Conservation (phyloP, 1,140 invertebrate genomes). For the Pteromalus puparum region DNA sequence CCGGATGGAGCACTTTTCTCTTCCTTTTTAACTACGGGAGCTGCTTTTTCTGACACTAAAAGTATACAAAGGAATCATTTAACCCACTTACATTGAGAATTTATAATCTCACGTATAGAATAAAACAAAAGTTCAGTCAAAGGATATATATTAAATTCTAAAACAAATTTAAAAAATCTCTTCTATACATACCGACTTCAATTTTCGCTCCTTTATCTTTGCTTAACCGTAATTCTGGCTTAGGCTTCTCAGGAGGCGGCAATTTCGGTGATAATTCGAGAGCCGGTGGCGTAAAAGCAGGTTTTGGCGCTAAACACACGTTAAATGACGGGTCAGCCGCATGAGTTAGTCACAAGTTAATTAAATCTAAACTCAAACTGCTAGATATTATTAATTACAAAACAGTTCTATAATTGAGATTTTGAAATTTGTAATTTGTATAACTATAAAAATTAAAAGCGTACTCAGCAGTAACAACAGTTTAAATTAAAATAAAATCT, state of each 20-base stretch:
- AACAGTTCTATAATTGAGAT: not conserved
- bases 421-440: not conserved
- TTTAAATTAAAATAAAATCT: not conserved
- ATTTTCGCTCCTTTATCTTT: conserved; percentile 66
- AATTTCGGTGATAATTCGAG: conserved; percentile 60
- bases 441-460: not conserved
- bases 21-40: conserved; percentile 25
- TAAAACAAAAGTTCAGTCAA: not conserved
- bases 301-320: conserved; percentile 68
- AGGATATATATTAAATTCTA: conserved; percentile 3
- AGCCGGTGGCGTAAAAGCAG: conserved; percentile 64
- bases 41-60: conserved; percentile 54
- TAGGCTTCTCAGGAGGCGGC: conserved; percentile 61
- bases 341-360: conserved; percentile 55
- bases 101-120: not conserved
- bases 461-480: not conserved
- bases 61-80: conserved; percentile 19
- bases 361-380: not conserved
- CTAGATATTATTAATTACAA: not conserved
- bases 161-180: conserved; percentile 44
- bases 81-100: not conserved
- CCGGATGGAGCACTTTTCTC: not conserved
- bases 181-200: conserved; percentile 68
- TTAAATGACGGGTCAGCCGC: conserved; percentile 45
- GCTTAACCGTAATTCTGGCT: conserved; percentile 67